These are phyloP conservation scores for Leucania comma DNA, from an alignment of 2,888 invertebrate species.

Conservation along the genomic window DNA sequence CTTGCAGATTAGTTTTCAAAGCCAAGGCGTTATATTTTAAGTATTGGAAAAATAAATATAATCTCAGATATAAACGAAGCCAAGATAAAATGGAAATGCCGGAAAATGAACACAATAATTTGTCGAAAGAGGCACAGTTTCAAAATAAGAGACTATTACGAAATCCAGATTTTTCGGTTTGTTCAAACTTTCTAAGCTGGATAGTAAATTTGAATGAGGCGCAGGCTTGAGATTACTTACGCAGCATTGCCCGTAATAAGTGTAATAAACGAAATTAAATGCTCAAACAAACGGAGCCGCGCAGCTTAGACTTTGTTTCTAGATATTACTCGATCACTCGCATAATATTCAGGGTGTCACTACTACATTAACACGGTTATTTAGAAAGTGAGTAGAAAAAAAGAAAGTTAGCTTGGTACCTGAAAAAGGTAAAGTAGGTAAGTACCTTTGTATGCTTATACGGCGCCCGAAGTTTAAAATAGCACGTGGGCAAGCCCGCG, in stretches of 20 bases:
- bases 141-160: constrained; percentile 40
- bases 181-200: constrained; percentile 9
- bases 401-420: background rate
- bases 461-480: background rate
- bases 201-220: constrained; percentile 28
- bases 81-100: constrained; percentile 19
- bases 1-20: constrained; percentile 8
- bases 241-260: constrained; percentile 20
- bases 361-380: background rate
- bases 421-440: background rate
- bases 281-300: constrained; percentile 26
- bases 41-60: constrained; percentile 33
- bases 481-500: background rate
- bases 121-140: constrained; percentile 22
- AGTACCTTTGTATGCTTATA: background rate
- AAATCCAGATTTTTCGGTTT: constrained; percentile 25
- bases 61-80: constrained; percentile 22
- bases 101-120: constrained; percentile 42
- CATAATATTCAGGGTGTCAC: background rate
- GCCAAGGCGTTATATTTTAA: constrained; percentile 18
- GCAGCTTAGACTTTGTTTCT: background rate
- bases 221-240: constrained; percentile 28
- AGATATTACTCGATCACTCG: constrained; percentile 11
- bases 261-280: constrained; percentile 51
- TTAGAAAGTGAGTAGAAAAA: too few species aligned